These are phyloP conservation scores for Benitochromis conjunctus DNA, from an alignment of 2,113 vertebrate genomes.

Conservation along the genomic window DNA sequence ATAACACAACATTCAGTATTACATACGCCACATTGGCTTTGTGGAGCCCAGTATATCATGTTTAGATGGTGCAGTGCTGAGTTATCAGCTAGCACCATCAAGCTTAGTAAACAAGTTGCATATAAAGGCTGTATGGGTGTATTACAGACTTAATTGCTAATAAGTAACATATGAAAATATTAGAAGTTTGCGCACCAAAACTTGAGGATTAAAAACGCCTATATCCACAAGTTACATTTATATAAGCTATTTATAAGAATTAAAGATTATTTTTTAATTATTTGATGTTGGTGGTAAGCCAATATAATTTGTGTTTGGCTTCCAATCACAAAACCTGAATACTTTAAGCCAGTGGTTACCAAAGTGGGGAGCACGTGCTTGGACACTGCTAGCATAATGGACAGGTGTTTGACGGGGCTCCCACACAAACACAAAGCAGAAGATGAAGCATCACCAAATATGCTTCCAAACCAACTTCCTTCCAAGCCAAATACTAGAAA, in stretches of 20 bases:
- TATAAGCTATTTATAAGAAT: neutral
- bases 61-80: neutral
- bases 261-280: neutral
- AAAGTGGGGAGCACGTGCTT: no score
- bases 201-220: neutral
- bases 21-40: neutral
- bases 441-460: no score
- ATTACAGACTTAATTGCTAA: neutral
- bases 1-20: neutral
- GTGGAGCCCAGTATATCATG: neutral
- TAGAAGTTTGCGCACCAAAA: neutral
- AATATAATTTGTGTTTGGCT: neutral
- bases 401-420: no score
- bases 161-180: neutral
- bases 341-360: neutral
- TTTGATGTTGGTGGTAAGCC: accelerated
- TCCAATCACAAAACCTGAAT: neutral
- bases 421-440: no score
- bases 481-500: no score
- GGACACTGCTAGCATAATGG: no score
- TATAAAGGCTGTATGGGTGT: neutral
- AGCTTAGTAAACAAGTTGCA: neutral
- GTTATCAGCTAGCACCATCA: neutral
- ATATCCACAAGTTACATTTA: neutral
- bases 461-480: no score